Base-by-base conservation (phyloP, 2,113 vertebrate genomes). In the Emydocephalus ijimae region DNA sequence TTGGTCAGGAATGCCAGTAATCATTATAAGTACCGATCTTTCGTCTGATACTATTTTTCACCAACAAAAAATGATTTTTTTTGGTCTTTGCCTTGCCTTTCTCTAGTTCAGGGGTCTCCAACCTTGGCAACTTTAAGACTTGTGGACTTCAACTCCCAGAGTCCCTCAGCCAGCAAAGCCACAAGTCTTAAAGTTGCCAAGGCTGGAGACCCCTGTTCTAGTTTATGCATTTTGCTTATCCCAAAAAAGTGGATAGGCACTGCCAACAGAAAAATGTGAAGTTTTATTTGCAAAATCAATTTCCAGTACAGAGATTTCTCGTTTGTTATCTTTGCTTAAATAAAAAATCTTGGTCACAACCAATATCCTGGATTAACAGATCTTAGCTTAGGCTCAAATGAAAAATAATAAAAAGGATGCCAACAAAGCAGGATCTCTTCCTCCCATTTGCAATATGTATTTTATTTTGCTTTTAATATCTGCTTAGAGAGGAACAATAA, bases 221-320 rank as follows among this genome's bases (percentile, higher is more conserved):
- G 88, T 91, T 2, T 93, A 91, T 12, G n/a, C 69, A 23, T 94
- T 85, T 9, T 8, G 0, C 0, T 0, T 54, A 85, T 0, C 0
- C 0, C 50, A n/a, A 81, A 48, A 0, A 0, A 89, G 50, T 23
- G 26, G 52, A 85, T 93, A 1, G 50, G 87, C 26, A 85, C 87
- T 39, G 23, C 5, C 0, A 20, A 34, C 21, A 34, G 56, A 90
- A 57, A 90, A 55, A 2, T 92, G 93, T 21, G 91, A 88, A 90
- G 57, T 87, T 93, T 96, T 81, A 93, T 96, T 93, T 96, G 95
- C 90, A 93, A 91, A 90, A 94, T 88, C 88, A 0, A 56, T 48
- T 64, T 94, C 93, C 64, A 93, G 92, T 95, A 93, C 92, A 88
- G 93, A 89, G 34, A 9, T 61, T 10, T 89, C 93, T 39, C 0